Percentiles rank a stretch among this genome's conserved stretches.
These are phyloP conservation scores for Raphicerus campestris DNA, from an alignment of 2,113 vertebrate genomes.

Conservation along the genomic window DNA sequence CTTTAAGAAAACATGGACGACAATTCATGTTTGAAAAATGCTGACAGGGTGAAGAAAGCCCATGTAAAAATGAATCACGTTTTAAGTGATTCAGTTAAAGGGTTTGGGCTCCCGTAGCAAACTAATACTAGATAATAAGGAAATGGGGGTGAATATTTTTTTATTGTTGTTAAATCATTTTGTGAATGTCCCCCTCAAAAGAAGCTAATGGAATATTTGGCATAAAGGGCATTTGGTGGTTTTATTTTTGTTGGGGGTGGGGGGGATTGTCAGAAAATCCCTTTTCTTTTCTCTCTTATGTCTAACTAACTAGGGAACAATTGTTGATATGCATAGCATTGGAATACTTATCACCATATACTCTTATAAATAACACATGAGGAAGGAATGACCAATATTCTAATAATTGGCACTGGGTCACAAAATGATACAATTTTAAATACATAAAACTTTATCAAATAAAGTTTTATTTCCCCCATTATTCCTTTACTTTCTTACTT, in stretches of 20 bases:
- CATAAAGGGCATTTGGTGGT: constrained; percentile 90
- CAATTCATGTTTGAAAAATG: constrained; percentile 81
- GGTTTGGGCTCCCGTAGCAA: constrained; percentile 74
- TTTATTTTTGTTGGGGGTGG: constrained; percentile 75
- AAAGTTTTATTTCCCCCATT: constrained; percentile 68
- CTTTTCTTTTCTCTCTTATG: constrained; percentile 74
- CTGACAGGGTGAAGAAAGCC: constrained; percentile 82
- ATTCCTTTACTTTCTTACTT: constrained; percentile 61
- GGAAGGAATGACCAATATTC: constrained; percentile 80
- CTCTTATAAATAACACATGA: constrained; percentile 54
- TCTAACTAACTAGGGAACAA: constrained; percentile 86
- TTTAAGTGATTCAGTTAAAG: constrained; percentile 85
- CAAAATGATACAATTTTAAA: constrained; percentile 63
- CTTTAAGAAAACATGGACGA: constrained; percentile 82
- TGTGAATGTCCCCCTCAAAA: constrained; percentile 82
- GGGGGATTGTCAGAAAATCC: constrained; percentile 67
- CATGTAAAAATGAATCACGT: constrained; percentile 81
- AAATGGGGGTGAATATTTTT: constrained; percentile 80
- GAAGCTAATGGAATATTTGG: constrained; percentile 78
- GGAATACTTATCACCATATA: constrained; percentile 73
- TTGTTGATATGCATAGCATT: constrained; percentile 82
- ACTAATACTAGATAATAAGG: constrained; percentile 83
- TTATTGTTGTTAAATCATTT: constrained; percentile 74
- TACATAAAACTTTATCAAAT: constrained; percentile 64
- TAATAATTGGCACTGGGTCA: constrained; percentile 68